Evolutionary conservation across 2,888 invertebrate species (phyloP).

Genomic region (Melanotus villosus): DNA sequence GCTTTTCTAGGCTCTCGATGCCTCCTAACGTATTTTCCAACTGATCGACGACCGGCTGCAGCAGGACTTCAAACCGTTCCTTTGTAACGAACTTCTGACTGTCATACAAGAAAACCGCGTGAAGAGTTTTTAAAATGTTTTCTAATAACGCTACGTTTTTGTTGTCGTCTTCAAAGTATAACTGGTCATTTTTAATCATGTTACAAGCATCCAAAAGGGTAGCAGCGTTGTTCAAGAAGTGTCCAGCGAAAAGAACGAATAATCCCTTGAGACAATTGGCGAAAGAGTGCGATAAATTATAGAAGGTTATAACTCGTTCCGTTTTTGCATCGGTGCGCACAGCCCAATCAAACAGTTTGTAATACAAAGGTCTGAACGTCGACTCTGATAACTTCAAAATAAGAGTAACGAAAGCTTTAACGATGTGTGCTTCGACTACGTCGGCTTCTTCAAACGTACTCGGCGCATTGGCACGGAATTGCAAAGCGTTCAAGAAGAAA

Average conservation of each 20-base stretch:
- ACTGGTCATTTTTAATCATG: constrained; percentile 70
- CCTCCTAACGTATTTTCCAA: constrained; percentile 83
- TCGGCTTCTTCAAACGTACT: constrained; percentile 69
- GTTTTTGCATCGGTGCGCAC: constrained; percentile 74
- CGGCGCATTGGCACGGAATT: constrained; percentile 74
- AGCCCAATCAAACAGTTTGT: constrained; percentile 91
- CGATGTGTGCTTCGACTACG: constrained; percentile 80
- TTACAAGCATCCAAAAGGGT: constrained; percentile 81
- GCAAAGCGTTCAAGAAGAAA: constrained; percentile 82
- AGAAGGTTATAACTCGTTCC: constrained; percentile 85
- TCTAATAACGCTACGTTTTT: constrained; percentile 77
- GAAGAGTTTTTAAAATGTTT: constrained; percentile 82
- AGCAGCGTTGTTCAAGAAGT: constrained; percentile 87
- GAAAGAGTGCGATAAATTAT: constrained; percentile 83
- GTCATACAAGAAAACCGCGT: constrained; percentile 86
- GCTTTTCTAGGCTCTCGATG: constrained; percentile 72
- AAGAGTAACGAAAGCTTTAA: constrained; percentile 84
- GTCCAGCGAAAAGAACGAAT: constrained; percentile 91
- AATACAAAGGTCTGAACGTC: constrained; percentile 90
- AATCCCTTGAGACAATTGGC: constrained; percentile 88
- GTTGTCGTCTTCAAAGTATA: constrained; percentile 71
- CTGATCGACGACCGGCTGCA: constrained; percentile 92
- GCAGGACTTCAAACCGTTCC: constrained; percentile 86
- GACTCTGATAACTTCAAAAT: constrained; percentile 91
- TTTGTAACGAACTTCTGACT: constrained; percentile 87